These are phyloP conservation scores for Mastigias papua DNA, from an alignment of 30 jellyfish, hydroid and myxozoan genomes.

Conservation along the genomic window DNA sequence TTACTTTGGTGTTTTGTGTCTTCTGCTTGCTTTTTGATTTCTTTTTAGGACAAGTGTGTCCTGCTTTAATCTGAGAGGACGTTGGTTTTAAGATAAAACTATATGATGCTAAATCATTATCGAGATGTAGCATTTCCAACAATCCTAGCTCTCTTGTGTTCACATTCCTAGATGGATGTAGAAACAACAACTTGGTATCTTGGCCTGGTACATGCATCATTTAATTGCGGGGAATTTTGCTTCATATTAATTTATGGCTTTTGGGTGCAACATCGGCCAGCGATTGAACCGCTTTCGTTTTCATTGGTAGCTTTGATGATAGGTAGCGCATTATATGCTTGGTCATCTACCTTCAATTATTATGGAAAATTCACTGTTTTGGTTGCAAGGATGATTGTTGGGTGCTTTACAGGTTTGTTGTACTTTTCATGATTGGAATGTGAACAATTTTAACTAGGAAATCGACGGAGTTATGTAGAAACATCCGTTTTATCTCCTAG, in stretches of 20 bases:
- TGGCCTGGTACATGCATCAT: constrained; percentile 81
- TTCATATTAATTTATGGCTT: constrained; percentile 61
- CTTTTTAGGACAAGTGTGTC: no score
- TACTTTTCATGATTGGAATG: neutral
- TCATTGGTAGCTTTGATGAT: constrained; percentile 56
- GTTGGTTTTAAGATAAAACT: no score
- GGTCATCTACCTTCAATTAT: constrained; percentile 73
- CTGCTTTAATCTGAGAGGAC: no score
- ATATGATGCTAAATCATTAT: no score
- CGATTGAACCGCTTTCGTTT: constrained; percentile 67
- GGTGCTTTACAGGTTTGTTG: constrained; percentile 81
- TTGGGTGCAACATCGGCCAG: constrained; percentile 77
- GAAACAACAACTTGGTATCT: constrained; percentile 70
- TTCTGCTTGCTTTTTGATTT: no score
- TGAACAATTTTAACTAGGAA: neutral
- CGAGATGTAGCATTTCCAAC: no score
- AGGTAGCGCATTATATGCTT: constrained; percentile 79
- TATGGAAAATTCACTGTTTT: constrained; percentile 70
- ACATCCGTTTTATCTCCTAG: no score
- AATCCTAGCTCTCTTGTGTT: no score
- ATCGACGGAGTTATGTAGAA: no score
- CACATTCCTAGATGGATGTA: constrained; percentile 62
- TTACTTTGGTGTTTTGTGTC: no score
- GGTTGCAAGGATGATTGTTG: constrained; percentile 72
- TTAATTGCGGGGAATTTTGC: constrained; percentile 74